These are phyloP conservation scores for Abrostola tripartita DNA, from an alignment of 2,888 invertebrate genomes.

Conservation along the genomic window DNA sequence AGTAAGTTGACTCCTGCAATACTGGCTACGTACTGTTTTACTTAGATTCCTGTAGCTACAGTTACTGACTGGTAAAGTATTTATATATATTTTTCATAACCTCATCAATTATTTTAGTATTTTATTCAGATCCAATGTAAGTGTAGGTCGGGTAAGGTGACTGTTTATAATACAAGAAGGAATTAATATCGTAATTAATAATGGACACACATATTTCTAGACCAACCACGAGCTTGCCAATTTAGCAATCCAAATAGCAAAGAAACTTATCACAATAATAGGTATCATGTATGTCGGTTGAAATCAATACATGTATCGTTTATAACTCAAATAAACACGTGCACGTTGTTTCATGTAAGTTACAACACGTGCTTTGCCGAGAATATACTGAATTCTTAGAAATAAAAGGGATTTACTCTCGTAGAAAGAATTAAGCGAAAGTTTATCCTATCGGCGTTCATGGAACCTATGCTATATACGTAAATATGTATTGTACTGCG, in stretches of 20 bases:
- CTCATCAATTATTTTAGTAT: too few relatives aligned
- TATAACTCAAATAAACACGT: conserved; percentile 31
- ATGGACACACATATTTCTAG: too few relatives aligned
- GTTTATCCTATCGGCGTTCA: not conserved
- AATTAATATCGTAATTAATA: too few relatives aligned
- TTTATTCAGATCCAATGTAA: too few relatives aligned
- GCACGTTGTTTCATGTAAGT: conserved; percentile 22
- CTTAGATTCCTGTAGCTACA: not conserved
- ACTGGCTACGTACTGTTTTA: not conserved
- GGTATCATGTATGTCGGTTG: not conserved
- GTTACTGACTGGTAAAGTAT: not conserved
- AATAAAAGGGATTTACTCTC: not conserved
- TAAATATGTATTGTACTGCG: not conserved
- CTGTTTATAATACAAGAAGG: too few relatives aligned
- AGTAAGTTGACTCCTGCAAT: not conserved
- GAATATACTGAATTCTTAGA: not conserved
- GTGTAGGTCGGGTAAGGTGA: too few relatives aligned
- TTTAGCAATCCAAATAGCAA: too few relatives aligned
- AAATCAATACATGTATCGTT: not conserved
- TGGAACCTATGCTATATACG: not conserved
- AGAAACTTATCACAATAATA: not conserved
- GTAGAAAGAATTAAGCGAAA: not conserved
- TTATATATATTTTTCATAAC: too few relatives aligned
- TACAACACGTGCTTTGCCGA: conserved; percentile 18
- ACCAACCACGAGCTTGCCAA: too few relatives aligned